Conservation (phyloP, 2,113 vertebrate species). For the Catharus bicknelli region DNA sequence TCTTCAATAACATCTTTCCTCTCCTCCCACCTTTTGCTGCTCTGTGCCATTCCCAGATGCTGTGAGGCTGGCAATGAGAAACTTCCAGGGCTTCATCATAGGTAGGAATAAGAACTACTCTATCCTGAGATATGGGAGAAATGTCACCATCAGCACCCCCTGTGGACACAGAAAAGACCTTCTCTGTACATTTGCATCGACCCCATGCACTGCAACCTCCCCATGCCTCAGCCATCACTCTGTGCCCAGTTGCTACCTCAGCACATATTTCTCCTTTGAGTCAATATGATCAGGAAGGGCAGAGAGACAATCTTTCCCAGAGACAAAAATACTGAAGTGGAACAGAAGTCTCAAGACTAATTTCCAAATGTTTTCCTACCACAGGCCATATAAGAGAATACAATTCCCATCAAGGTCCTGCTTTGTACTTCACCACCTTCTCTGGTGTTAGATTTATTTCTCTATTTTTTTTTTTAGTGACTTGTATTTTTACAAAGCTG, state of each 20-base stretch:
- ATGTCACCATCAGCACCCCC: rapidly evolving
- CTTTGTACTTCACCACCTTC: not conserved
- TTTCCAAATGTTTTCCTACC: not conserved
- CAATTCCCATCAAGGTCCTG: not conserved
- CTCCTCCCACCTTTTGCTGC: not conserved
- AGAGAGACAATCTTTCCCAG: not conserved
- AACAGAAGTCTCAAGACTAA: not conserved
- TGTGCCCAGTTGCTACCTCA: not conserved
- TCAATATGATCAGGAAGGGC: not conserved
- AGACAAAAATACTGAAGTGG: not conserved
- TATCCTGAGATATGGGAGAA: rapidly evolving
- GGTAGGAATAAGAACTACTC: not conserved
- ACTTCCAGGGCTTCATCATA: rapidly evolving
- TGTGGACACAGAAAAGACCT: rapidly evolving
- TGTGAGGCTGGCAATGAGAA: not conserved
- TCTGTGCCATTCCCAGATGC: not conserved
- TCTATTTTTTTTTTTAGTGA: not conserved
- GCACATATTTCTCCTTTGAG: not conserved
- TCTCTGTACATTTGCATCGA: not conserved
- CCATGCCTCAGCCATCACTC: rapidly evolving
- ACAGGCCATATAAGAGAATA: not conserved
- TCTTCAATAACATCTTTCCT: not conserved
- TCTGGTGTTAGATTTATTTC: not conserved
- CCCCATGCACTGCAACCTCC: not conserved
- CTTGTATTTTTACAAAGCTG: not conserved